Percentiles rank a stretch among this genome's conserved stretches.
Conservation (phyloP, 2,888 invertebrate species). For the Trilocha varians region DNA sequence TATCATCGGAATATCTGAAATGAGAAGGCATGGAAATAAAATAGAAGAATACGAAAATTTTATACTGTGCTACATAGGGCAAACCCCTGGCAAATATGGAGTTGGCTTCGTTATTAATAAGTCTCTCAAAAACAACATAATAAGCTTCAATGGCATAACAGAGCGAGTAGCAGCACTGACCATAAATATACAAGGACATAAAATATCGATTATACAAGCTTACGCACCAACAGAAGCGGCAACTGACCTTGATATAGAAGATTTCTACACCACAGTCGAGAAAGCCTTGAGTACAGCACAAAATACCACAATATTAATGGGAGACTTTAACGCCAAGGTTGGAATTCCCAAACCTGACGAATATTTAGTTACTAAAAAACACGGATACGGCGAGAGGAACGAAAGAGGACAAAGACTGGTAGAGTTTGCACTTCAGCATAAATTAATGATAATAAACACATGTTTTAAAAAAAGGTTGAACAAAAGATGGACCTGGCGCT, state of each 20-base stretch:
- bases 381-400: not conserved
- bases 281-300: constrained; percentile 8
- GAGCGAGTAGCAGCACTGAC: constrained; percentile 10
- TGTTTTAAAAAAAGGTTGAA: constrained; percentile 1
- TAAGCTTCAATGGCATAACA: constrained; percentile 8
- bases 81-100: constrained; percentile 9
- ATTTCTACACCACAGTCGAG: constrained; percentile 10
- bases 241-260: constrained; percentile 9
- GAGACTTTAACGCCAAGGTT: too few relatives aligned
- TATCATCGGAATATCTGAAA: constrained; percentile 11
- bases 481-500: constrained; percentile 4
- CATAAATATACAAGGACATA: constrained; percentile 2
- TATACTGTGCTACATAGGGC: constrained; percentile 8
- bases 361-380: constrained; percentile 1
- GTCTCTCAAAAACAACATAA: constrained; percentile 7
- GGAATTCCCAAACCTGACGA: constrained; percentile 5
- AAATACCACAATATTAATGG: too few relatives aligned
- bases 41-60: constrained; percentile 11
- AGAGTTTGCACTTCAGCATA: constrained; percentile 1
- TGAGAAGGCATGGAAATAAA: constrained; percentile 6
- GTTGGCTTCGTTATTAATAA: constrained; percentile 12
- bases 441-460: constrained; percentile 3
- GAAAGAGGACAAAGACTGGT: not conserved
- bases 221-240: constrained; percentile 15
- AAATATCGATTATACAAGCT: constrained; percentile 10